Percentiles rank a stretch among this genome's conserved stretches.
These are phyloP conservation scores for Chloropsis cyanopogon DNA, from an alignment of 2,113 vertebrate species.

Conservation along the genomic window DNA sequence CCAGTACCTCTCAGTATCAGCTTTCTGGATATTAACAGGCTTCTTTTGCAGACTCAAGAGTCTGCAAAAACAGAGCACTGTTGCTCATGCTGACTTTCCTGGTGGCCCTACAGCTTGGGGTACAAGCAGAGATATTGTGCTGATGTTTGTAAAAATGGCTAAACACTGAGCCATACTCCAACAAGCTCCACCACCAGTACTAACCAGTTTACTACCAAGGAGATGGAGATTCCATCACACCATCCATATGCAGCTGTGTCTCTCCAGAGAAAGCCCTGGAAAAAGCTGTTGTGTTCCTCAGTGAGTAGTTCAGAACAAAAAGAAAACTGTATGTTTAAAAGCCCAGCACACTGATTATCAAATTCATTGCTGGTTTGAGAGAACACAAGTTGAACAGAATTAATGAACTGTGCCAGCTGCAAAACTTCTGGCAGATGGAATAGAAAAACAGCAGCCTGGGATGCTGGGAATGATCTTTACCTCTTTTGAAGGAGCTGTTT, in stretches of 20 bases:
- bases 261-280: background rate
- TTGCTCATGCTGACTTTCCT: background rate
- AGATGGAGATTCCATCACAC: background rate
- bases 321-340: background rate
- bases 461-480: background rate
- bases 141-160: background rate
- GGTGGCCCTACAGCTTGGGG: background rate
- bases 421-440: slow-evolving; percentile 35
- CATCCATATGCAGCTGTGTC: background rate
- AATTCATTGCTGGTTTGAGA: slow-evolving; percentile 8
- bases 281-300: background rate
- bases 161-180: background rate
- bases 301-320: background rate
- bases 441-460: background rate
- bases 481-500: background rate
- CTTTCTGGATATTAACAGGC: background rate
- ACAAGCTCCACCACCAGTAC: background rate
- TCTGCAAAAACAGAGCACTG: background rate
- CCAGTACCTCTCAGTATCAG: background rate
- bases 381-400: slow-evolving; percentile 11
- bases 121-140: background rate
- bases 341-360: background rate
- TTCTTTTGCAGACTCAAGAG: background rate
- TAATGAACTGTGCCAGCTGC: slow-evolving; percentile 19
- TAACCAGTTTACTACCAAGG: background rate